These are phyloP conservation scores for Crotalus adamanteus DNA, from an alignment of 2,797 vertebrate species.

Conservation along the genomic window DNA sequence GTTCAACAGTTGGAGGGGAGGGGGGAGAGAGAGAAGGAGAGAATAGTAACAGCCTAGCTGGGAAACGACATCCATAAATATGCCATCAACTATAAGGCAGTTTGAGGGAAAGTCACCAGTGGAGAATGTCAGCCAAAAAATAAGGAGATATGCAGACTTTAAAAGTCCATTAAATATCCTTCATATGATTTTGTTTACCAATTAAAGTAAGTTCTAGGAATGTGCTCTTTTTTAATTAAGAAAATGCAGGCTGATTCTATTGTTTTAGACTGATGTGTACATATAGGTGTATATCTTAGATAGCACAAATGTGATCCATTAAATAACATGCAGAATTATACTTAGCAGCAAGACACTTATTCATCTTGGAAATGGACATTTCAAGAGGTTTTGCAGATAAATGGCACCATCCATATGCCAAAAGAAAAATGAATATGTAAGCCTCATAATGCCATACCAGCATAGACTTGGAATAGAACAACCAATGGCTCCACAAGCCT, in stretches of 20 bases:
- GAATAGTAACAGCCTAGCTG: background rate
- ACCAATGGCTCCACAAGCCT: background rate
- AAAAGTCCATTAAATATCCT: background rate
- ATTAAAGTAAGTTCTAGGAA: background rate
- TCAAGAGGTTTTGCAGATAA: background rate
- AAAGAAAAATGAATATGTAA: background rate
- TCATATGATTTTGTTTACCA: background rate
- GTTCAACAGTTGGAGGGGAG: conserved; percentile 39
- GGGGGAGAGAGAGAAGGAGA: too few relatives aligned
- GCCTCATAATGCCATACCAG: background rate
- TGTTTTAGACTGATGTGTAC: background rate
- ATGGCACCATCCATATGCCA: fast-evolving
- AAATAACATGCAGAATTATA: background rate
- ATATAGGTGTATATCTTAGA: background rate
- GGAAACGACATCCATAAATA: background rate
- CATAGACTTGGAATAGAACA: background rate
- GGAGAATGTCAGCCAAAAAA: background rate
- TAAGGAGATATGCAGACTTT: background rate
- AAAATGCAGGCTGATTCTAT: background rate
- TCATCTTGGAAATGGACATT: background rate
- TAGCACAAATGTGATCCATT: background rate
- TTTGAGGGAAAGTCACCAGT: background rate
- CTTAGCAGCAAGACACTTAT: background rate
- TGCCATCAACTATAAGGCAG: background rate
- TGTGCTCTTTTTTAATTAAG: background rate